Conservation (phyloP, 1,140 invertebrate species). For the Anoplolepis gracilipes region DNA sequence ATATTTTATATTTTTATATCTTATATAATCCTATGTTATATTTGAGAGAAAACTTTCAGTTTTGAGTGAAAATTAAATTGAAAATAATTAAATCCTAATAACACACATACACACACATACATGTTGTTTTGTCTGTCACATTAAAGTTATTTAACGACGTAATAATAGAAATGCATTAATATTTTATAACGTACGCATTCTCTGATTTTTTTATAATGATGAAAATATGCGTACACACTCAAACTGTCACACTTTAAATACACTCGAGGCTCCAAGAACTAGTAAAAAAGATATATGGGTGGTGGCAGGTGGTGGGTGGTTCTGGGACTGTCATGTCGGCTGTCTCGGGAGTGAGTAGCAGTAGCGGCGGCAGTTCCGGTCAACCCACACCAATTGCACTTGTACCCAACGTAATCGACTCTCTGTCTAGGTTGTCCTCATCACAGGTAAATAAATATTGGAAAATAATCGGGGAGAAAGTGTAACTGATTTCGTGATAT, state of each 20-base stretch:
- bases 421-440: slow-evolving; percentile 82
- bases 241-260: slow-evolving; percentile 59
- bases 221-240: not conserved
- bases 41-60: not conserved
- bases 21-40: not conserved
- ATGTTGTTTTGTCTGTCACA: not conserved
- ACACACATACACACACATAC: too few species aligned
- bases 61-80: not conserved
- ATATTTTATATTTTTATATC: not conserved
- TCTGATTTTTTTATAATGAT: not conserved
- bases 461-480: slow-evolving; percentile 65
- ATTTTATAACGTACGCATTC: not conserved
- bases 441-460: slow-evolving; percentile 81
- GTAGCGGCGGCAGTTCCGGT: slow-evolving; percentile 84
- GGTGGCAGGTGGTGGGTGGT: slow-evolving; percentile 85
- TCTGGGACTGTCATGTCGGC: slow-evolving; percentile 84
- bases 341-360: slow-evolving; percentile 84
- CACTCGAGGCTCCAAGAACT: slow-evolving; percentile 59
- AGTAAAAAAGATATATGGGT: slow-evolving; percentile 80
- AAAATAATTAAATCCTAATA: not conserved
- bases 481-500: slow-evolving; percentile 65
- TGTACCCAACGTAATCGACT: slow-evolving; percentile 86
- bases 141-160: not conserved
- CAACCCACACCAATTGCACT: slow-evolving; percentile 85
- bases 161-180: not conserved